These are phyloP conservation scores for Xestobium rufovillosum DNA, from an alignment of 2,888 invertebrate genomes.

Conservation along the genomic window DNA sequence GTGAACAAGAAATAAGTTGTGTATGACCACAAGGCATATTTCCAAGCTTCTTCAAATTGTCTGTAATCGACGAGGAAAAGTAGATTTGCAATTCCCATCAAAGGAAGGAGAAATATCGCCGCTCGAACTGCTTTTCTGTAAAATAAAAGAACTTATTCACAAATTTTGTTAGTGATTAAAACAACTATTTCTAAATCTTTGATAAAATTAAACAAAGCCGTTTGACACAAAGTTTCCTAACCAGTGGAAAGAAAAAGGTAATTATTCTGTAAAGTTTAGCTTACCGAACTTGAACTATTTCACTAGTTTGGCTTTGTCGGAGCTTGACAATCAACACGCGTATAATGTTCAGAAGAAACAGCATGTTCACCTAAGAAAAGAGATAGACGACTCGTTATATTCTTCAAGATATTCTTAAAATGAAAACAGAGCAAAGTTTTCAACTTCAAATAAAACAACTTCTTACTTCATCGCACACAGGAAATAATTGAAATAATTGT, in stretches of 20 bases:
- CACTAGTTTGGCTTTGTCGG: slow-evolving; percentile 63
- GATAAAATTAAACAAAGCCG: no score
- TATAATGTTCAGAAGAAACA: slow-evolving; percentile 73
- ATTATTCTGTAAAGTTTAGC: no score
- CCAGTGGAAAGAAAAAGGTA: no score
- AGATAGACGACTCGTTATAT: no score
- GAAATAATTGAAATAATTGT: no score
- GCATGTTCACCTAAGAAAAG: slow-evolving; percentile 60
- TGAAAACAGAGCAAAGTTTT: no score
- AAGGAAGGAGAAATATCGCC: slow-evolving; percentile 67
- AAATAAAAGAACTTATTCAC: slow-evolving; percentile 17
- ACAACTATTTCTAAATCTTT: not conserved
- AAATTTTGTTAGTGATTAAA: slow-evolving; percentile 2
- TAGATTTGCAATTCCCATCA: slow-evolving; percentile 71
- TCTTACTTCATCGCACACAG: no score
- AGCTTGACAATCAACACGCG: slow-evolving; percentile 70
- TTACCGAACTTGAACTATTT: slow-evolving; percentile 66
- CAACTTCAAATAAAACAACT: no score
- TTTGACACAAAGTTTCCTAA: no score
- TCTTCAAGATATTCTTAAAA: no score
- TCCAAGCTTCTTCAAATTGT: slow-evolving; percentile 56
- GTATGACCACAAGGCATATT: slow-evolving; percentile 75
- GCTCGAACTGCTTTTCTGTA: slow-evolving; percentile 73
- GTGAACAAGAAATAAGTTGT: slow-evolving; percentile 71
- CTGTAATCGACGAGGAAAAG: slow-evolving; percentile 58